These are phyloP conservation scores for Pleuronectes platessa DNA, from an alignment of 2,113 vertebrate genomes.

Conservation along the genomic window DNA sequence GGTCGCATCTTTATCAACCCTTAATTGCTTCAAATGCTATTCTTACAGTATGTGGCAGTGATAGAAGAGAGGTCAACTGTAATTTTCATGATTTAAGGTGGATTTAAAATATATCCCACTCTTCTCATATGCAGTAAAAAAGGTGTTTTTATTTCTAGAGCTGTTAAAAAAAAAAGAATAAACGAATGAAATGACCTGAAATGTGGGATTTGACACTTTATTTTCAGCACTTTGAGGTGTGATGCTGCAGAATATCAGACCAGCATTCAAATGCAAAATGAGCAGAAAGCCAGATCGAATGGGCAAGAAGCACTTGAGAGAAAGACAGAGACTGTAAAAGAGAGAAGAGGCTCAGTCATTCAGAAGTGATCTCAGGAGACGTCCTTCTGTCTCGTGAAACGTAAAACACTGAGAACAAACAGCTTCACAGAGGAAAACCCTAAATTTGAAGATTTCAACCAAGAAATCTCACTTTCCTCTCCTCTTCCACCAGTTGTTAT, in stretches of 20 bases:
- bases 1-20: neutral
- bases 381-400: constrained; percentile 6
- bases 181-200: neutral
- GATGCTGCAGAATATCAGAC: constrained; percentile 2
- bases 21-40: neutral
- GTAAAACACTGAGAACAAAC: neutral
- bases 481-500: neutral
- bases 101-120: no score
- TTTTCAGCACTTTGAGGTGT: neutral
- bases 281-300: constrained; percentile 2
- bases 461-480: neutral
- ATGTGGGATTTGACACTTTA: constrained; percentile 16
- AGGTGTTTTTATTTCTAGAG: neutral
- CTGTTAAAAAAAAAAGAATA: neutral
- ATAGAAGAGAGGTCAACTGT: no score
- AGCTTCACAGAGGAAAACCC: neutral
- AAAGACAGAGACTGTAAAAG: neutral
- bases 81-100: neutral
- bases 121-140: no score
- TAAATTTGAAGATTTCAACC: neutral
- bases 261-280: constrained; percentile 18
- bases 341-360: constrained; percentile 26
- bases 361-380: constrained; percentile 34
- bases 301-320: neutral
- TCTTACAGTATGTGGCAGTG: no score